Conservation (phyloP, 1,140 invertebrate genomes). For the Megalopta genalis region DNA sequence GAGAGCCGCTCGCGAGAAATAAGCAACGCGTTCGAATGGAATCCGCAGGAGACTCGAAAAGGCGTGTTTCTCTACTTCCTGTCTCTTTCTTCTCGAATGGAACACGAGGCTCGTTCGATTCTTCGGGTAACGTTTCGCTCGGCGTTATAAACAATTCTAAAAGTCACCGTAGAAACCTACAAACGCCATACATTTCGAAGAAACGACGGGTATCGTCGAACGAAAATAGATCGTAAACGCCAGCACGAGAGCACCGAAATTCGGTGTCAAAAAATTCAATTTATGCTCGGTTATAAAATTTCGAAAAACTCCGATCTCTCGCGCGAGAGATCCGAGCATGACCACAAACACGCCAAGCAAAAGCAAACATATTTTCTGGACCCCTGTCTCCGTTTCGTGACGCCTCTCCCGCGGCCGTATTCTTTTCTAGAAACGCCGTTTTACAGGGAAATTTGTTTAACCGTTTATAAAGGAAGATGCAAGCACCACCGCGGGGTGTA, state of each 20-base stretch:
- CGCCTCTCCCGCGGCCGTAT: neutral
- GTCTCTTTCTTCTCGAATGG: neutral
- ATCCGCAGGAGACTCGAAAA: neutral
- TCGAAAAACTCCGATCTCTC: neutral
- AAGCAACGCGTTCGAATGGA: neutral
- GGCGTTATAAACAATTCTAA: neutral
- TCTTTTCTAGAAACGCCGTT: slow-evolving; percentile 64
- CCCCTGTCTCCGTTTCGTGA: neutral
- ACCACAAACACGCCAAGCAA: neutral
- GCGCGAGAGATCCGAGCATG: neutral
- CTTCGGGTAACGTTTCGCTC: neutral
- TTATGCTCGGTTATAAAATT: slow-evolving; percentile 23
- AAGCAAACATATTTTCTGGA: slow-evolving; percentile 23
- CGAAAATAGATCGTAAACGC: slow-evolving; percentile 4
- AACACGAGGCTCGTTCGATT: neutral
- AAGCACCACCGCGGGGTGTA: slow-evolving; percentile 65
- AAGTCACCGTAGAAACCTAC: neutral
- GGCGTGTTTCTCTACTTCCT: neutral
- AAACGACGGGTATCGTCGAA: neutral
- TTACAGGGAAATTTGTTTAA: slow-evolving; percentile 74
- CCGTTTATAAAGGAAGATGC: slow-evolving; percentile 68
- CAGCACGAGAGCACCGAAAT: slow-evolving; percentile 1
- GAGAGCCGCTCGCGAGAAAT: neutral
- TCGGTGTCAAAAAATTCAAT: slow-evolving; percentile 7
- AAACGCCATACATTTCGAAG: neutral